Evolutionary conservation across 2,888 invertebrate genomes (phyloP).

Genomic region (Mimumesa dahlbomi): DNA sequence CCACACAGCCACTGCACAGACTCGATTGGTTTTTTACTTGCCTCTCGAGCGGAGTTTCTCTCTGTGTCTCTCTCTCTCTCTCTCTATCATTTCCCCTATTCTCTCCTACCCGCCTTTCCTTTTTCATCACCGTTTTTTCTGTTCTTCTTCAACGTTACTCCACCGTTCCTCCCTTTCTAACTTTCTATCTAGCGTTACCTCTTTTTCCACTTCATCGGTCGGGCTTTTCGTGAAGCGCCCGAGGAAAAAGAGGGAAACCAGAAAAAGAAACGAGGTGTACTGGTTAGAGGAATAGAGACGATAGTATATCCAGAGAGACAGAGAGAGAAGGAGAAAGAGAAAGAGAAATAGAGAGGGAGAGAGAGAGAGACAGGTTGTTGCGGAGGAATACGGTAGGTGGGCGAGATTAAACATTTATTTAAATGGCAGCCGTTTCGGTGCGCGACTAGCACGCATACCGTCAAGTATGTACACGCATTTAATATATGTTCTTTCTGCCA

Average conservation of each 20-base stretch:
- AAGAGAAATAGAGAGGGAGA: slow-evolving; percentile 50
- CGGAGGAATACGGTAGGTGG: slow-evolving; percentile 53
- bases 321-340: slow-evolving; percentile 46
- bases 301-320: background rate
- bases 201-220: slow-evolving; percentile 53
- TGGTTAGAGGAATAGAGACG: slow-evolving; percentile 42
- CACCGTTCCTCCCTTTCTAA: slow-evolving; percentile 13
- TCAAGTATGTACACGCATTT: slow-evolving; percentile 55
- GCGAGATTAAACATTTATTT: slow-evolving; percentile 80
- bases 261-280: slow-evolving; percentile 30
- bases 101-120: slow-evolving; percentile 18
- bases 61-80: slow-evolving; percentile 22
- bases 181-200: slow-evolving; percentile 32
- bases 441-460: slow-evolving; percentile 64
- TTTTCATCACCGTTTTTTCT: slow-evolving; percentile 30
- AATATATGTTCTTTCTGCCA: slow-evolving; percentile 54
- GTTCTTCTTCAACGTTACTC: slow-evolving; percentile 37
- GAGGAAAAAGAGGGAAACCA: slow-evolving; percentile 42
- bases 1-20: slow-evolving; percentile 73
- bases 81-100: slow-evolving; percentile 42
- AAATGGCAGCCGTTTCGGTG: slow-evolving; percentile 76
- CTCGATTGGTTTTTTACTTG: slow-evolving; percentile 80
- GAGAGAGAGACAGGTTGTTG: slow-evolving; percentile 38
- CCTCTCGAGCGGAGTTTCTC: slow-evolving; percentile 54
- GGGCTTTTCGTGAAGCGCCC: slow-evolving; percentile 65